phyloP scores from a whole-genome alignment of 2,888 invertebrate species.

The Xestoiulus laeticollis region DNA sequence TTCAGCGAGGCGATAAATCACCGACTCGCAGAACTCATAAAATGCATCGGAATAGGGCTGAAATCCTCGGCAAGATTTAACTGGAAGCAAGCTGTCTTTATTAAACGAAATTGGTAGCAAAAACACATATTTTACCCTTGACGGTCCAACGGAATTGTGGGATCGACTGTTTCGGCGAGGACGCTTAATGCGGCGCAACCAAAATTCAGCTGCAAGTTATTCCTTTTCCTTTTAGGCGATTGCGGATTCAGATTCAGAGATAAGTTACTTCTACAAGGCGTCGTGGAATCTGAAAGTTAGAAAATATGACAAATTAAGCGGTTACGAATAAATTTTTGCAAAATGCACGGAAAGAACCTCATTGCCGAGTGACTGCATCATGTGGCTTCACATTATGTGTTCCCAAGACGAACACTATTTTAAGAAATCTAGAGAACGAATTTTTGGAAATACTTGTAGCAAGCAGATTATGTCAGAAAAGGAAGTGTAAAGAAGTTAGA shows the following conservation, averaged over 20 bases:
- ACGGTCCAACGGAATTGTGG: constrained; percentile 81
- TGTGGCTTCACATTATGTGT: too few relatives aligned
- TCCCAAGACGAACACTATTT: too few relatives aligned
- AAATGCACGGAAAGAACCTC: too few relatives aligned
- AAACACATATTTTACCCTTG: constrained; percentile 74
- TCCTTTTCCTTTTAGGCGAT: constrained; percentile 56
- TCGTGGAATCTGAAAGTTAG: constrained; percentile 50
- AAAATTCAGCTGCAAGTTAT: constrained; percentile 66
- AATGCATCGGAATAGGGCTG: neutral
- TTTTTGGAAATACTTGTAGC: too few relatives aligned
- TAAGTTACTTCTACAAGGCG: constrained; percentile 46
- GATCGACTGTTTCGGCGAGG: constrained; percentile 78
- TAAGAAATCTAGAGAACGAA: too few relatives aligned
- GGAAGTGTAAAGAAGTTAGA: too few relatives aligned
- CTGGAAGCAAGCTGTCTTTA: neutral
- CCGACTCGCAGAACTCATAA: neutral
- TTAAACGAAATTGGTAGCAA: neutral
- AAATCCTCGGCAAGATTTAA: neutral
- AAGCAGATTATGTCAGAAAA: too few relatives aligned
- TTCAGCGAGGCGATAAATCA: constrained; percentile 14
- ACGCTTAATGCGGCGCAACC: constrained; percentile 69
- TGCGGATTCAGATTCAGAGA: constrained; percentile 53
- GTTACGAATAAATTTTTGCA: too few relatives aligned
- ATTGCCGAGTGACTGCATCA: too few relatives aligned
- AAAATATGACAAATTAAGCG: too few relatives aligned